phyloP scores from a whole-genome alignment of 2,888 invertebrate species.

The Caenorhabditis sulstoni region DNA sequence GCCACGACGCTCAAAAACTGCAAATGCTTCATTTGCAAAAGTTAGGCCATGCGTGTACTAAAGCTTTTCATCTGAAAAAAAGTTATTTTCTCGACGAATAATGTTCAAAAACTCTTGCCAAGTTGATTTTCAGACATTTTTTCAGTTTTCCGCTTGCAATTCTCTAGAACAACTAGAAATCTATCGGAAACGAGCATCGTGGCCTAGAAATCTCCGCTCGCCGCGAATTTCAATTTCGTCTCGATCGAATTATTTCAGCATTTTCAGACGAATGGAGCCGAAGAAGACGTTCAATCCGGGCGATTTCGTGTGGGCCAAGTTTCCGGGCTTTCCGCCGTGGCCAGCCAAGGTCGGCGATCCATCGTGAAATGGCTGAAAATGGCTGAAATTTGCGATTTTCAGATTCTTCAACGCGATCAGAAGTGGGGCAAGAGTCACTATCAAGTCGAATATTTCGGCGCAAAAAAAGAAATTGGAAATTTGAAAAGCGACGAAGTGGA shows the following conservation, averaged over 20 bases:
- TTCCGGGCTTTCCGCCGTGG: constrained; percentile 97
- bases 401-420: constrained; percentile 20
- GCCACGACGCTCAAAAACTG: no score
- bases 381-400: constrained; percentile 2
- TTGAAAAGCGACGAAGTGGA: constrained; percentile 29
- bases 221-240: neutral
- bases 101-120: no score
- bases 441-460: constrained; percentile 33
- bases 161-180: no score
- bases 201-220: constrained; percentile 7
- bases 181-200: neutral
- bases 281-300: constrained; percentile 40
- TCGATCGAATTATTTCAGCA: neutral
- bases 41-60: no score
- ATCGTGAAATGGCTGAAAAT: no score
- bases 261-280: constrained; percentile 15
- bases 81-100: no score
- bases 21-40: no score
- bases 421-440: constrained; percentile 24
- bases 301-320: constrained; percentile 91
- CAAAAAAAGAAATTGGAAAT: constrained; percentile 18
- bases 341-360: constrained; percentile 87
- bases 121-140: no score
- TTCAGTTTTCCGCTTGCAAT: no score
- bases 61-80: no score